These are phyloP conservation scores for Leptopilina boulardi DNA, from an alignment of 1,140 invertebrate genomes.

Conservation along the genomic window DNA sequence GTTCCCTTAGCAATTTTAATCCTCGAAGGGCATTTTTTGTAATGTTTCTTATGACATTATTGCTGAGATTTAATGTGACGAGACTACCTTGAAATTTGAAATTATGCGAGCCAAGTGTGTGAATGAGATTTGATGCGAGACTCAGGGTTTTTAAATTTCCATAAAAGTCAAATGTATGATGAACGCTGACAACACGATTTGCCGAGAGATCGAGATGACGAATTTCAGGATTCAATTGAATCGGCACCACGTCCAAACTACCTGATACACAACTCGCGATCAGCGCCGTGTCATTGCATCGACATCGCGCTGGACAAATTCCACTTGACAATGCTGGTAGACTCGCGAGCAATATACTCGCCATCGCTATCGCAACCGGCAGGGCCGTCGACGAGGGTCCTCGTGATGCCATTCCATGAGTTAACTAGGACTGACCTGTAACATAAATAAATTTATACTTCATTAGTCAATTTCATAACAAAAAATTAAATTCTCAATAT, in stretches of 20 bases:
- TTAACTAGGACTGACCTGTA: constrained; percentile 66
- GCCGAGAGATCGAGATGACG: constrained; percentile 85
- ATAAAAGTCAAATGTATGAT: constrained; percentile 86
- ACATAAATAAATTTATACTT: constrained; percentile 34
- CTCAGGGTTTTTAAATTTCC: constrained; percentile 86
- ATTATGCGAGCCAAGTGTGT: constrained; percentile 85
- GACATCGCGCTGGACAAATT: constrained; percentile 87
- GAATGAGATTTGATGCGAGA: constrained; percentile 88
- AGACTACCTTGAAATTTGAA: constrained; percentile 86
- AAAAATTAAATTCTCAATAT: no score
- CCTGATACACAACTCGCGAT: constrained; percentile 85
- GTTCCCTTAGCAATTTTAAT: constrained; percentile 79
- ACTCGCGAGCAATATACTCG: constrained; percentile 62
- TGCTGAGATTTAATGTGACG: constrained; percentile 84
- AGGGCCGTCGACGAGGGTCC: constrained; percentile 62
- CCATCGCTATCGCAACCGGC: constrained; percentile 69
- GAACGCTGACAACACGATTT: constrained; percentile 84
- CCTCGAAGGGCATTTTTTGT: constrained; percentile 87
- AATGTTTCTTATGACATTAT: constrained; percentile 83
- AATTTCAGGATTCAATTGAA: constrained; percentile 90
- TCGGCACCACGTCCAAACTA: constrained; percentile 88
- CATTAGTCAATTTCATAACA: no score
- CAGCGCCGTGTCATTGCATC: constrained; percentile 87
- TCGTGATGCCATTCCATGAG: constrained; percentile 75
- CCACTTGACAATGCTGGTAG: constrained; percentile 69